phyloP scores from a whole-genome alignment of 2,113 vertebrate species.

The Paramisgurnus dabryanus region DNA sequence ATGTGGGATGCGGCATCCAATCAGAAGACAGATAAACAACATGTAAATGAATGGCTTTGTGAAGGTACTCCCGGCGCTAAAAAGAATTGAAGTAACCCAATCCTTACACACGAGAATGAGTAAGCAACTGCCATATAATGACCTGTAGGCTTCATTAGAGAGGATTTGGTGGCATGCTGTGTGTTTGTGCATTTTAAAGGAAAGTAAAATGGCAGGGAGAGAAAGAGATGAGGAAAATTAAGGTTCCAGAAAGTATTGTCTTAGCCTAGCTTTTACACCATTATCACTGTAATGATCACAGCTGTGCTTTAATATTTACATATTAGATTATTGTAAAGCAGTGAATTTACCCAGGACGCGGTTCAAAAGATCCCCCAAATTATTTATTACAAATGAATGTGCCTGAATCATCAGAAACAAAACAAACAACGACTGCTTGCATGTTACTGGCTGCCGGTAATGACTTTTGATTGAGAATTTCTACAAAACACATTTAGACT shows the following conservation, averaged over 20 bases:
- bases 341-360: background rate
- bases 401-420: background rate
- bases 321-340: background rate
- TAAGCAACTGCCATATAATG: background rate
- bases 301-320: conserved; percentile 3
- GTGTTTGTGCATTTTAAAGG: conserved; percentile 1
- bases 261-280: background rate
- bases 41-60: background rate
- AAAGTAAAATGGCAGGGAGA: background rate
- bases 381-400: background rate
- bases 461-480: conserved; percentile 54
- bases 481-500: conserved; percentile 58
- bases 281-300: background rate
- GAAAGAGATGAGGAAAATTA: background rate
- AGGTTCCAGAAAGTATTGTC: background rate
- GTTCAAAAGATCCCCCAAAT: background rate
- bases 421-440: background rate
- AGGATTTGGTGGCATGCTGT: background rate
- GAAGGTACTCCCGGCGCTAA: conserved; percentile 1
- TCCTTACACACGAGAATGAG: conserved; percentile 19
- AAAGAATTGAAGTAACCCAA: conserved; percentile 8
- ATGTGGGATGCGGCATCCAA: conserved; percentile 38
- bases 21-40: conserved; percentile 39
- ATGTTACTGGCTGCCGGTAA: conserved; percentile 36
- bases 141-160: conserved; percentile 16